Base-by-base conservation (phyloP, 2,888 invertebrate species). In the Unio pictorum region DNA sequence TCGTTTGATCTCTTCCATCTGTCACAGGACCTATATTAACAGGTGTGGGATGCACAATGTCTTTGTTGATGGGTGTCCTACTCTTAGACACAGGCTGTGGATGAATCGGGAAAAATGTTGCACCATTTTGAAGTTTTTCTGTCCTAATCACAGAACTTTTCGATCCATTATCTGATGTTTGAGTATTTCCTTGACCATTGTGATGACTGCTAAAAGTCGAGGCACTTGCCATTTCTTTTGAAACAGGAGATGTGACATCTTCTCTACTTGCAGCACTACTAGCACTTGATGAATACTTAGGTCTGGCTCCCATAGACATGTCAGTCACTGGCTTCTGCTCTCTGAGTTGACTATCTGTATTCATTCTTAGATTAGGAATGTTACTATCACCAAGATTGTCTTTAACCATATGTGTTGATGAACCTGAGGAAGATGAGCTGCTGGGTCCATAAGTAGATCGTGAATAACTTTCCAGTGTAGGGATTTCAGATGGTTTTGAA, bases 71-170 rank as follows among this genome's bases (percentile, higher is more conserved):
- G n/a, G 76, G 68, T 15, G 67, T 74, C 45, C 68, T 70, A 61
- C 57, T 66, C 64, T 78, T 79, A 11, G 75, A 66, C n/a, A 85
- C 76, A 6, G 86, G 86, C 64, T 85, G 84, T 3, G 86, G 86
- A 63, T 86, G 85, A 26, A 86, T 85, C 1, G 86, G 86, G 30
- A 84, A 83, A 72, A 86, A 86, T 55, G 79, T 79, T 11, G 83
- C 75, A 18, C 83, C 84, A 18, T 74, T 69, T 8, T 74, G 54
- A 20, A 85, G 61, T 65, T 84, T 84, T 67, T 84, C 84, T 62
- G 84, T 85, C 62, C 73, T 81, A 17, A 85, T 72, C 23, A 71
- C 78, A 54, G 59, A 61, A 55, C 55, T 67, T n/a, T 20, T 23
- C 17, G 15, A 57, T 18, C 66, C 65, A 66, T 75, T 74, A 55